A percentile compares a stretch with the other conserved stretches of the same genome.
Evolutionary conservation across 1,140 invertebrate species (phyloP).

Genomic region (Hycleus cichorii): DNA sequence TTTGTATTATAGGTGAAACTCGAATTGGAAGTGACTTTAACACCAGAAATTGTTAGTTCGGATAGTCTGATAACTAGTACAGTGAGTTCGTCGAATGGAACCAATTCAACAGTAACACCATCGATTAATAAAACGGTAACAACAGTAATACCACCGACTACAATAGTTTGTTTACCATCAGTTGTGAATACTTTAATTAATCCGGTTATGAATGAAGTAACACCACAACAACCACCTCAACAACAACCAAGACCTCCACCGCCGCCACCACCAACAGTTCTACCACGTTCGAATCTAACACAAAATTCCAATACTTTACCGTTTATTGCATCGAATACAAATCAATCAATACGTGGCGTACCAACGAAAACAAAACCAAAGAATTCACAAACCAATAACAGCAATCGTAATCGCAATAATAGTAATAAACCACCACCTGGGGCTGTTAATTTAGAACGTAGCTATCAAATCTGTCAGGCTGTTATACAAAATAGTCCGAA

Average conservation of each 20-base stretch:
- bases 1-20: conserved; percentile 40
- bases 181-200: conserved; percentile 34
- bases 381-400: conserved; percentile 28
- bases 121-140: conserved; percentile 31
- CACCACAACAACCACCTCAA: conserved; percentile 22
- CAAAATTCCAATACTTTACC: conserved; percentile 45
- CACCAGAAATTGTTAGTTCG: conserved; percentile 42
- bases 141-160: conserved; percentile 46
- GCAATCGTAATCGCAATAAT: conserved; percentile 44
- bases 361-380: conserved; percentile 37
- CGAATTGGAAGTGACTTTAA: conserved; percentile 48
- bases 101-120: conserved; percentile 36
- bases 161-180: conserved; percentile 46
- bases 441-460: conserved; percentile 84
- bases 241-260: conserved; percentile 17
- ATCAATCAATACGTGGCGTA: conserved; percentile 40
- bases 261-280: not conserved
- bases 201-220: conserved; percentile 32
- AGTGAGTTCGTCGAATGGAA: conserved; percentile 33
- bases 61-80: conserved; percentile 42
- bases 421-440: conserved; percentile 71
- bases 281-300: conserved; percentile 33
- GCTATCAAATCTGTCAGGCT: conserved; percentile 93
- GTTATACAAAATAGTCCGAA: conserved; percentile 90
- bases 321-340: conserved; percentile 45